Conservation (phyloP, 1,140 invertebrate genomes). For the Mizuhopecten yessoensis region DNA sequence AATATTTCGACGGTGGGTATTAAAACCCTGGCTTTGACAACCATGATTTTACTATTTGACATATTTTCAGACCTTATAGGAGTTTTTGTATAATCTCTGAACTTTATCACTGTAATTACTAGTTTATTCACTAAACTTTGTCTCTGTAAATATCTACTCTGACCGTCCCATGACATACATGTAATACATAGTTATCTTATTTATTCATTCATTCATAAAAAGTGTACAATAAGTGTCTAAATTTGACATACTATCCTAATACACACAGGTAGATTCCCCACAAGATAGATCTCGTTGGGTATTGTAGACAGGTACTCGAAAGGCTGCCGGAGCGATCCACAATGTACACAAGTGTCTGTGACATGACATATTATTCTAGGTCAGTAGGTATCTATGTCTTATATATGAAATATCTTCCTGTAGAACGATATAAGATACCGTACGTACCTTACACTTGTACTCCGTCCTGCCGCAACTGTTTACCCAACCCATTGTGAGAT, state of each 20-base stretch:
- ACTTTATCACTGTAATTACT: too few relatives aligned
- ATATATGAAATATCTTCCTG: background rate
- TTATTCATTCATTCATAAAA: conserved; percentile 11
- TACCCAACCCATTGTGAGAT: background rate
- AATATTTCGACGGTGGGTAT: too few relatives aligned
- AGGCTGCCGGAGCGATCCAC: background rate
- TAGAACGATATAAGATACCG: background rate
- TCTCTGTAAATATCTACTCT: too few relatives aligned
- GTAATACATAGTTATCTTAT: background rate
- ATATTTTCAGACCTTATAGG: too few relatives aligned
- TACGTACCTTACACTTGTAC: background rate
- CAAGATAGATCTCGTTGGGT: background rate
- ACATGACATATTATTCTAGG: too few relatives aligned
- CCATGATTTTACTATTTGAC: too few relatives aligned
- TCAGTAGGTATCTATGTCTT: background rate
- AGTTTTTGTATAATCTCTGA: too few relatives aligned
- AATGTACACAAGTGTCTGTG: background rate
- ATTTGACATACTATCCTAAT: background rate
- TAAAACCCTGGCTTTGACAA: too few relatives aligned
- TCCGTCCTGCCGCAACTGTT: background rate
- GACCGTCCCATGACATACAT: too few relatives aligned
- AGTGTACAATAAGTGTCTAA: background rate
- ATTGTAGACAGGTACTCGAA: background rate
- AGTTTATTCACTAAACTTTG: too few relatives aligned
- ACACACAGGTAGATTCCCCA: background rate